Evolutionary conservation across 2,113 vertebrate genomes (phyloP), one percentile per base, ranked within the genome.

Genomic region (Setophaga petechia): DNA sequence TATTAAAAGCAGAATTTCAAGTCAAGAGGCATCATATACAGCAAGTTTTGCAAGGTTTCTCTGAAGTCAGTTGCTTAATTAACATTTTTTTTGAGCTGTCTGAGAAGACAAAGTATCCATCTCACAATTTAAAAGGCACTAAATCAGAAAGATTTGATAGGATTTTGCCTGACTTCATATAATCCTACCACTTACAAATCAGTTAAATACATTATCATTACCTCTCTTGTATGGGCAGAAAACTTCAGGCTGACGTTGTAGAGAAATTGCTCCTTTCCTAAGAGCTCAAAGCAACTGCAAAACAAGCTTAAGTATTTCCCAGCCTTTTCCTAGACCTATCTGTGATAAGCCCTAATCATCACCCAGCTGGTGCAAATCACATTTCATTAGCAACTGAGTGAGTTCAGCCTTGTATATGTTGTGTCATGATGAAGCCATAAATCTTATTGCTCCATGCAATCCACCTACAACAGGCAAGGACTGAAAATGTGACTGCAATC

Each of bases 281-380:
- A 79, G 47, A 49, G 41, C 33, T 43, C 37, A 33, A 31, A 33
- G 8, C 1, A 52, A 6, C 63, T 81, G 33, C 77, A 79, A 76
- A 94, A 65, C 41, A 67, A 89, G 76, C 52, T 95, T 90, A 96
- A 91, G 55, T 91, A 91, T 92, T 93, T 87, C 54, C 76, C 66
- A 66, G 82, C 83, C 55, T 52, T 79, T 95, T 89, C 88, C 79
- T 95, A 84, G 78, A 63, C 79, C 79, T 76, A 55, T 89, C 85
- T 31, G 65, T 79, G 86, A 93, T 76, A 81, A 95, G 73, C 46
- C 52, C 78, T 58, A 83, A 92, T 92, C 67, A 92, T 58, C 49
- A 74, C 55, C 43, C 96, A 96, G 66, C 78, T 96, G 96, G 20
- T 92, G 89, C 35, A 54, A 72, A 95, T 90, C 74, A 35, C 62